phyloP scores from a whole-genome alignment of 2,797 vertebrate species.

The Thalassophryne amazonica region DNA sequence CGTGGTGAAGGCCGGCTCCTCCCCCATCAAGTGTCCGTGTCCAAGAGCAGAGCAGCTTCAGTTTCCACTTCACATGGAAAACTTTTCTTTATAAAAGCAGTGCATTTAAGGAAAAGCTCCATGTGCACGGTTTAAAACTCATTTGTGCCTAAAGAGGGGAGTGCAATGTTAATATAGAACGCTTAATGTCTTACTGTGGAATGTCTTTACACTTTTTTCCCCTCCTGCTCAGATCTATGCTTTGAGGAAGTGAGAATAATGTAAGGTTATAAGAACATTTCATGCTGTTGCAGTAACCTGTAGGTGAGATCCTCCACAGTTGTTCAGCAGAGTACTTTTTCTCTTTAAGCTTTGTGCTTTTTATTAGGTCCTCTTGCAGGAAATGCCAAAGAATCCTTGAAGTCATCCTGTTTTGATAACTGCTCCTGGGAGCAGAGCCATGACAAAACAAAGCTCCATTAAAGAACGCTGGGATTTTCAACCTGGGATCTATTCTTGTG shows the following conservation, averaged over 20 bases:
- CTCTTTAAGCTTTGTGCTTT: neutral
- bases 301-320: constrained; percentile 4
- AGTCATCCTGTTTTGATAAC: too few relatives aligned
- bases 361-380: constrained; percentile 11
- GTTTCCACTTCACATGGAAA: too few relatives aligned
- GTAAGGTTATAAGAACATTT: constrained; percentile 30
- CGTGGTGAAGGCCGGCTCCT: too few relatives aligned
- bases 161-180: constrained; percentile 44
- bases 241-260: neutral
- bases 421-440: too few relatives aligned
- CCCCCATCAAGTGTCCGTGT: too few relatives aligned
- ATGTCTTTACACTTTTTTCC: constrained; percentile 21
- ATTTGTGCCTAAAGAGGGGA: constrained; percentile 52
- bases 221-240: constrained; percentile 6
- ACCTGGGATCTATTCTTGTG: too few relatives aligned
- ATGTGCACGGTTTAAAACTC: constrained; percentile 5
- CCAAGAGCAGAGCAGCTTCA: too few relatives aligned
- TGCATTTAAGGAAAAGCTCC: neutral
- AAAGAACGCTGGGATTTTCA: too few relatives aligned
- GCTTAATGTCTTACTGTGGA: constrained; percentile 62
- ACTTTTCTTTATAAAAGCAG: too few relatives aligned
- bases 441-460: too few relatives aligned
- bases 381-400: constrained; percentile 64
- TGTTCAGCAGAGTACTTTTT: neutral
- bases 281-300: constrained; percentile 29